Base-by-base conservation (phyloP, 1,140 invertebrate genomes). In the Cryptotermes secundus region DNA sequence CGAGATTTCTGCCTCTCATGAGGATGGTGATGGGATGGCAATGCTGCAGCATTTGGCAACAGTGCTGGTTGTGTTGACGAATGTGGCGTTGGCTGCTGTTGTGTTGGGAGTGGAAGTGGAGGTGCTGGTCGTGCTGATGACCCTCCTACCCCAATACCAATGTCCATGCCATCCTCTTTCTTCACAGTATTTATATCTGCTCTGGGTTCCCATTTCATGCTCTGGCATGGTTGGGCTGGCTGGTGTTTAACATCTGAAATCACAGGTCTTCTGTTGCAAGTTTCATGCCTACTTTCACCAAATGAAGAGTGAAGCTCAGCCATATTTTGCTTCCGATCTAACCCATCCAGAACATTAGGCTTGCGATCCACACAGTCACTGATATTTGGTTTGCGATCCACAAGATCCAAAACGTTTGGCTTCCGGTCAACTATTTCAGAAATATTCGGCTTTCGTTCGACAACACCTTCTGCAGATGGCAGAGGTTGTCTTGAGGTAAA, bases 41-140 rank as follows among this genome's bases (percentile, higher is more conserved):
- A 31, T n/a, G n/a, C 26, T 65, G 26, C 59, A 65, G 59, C n/a
- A 14, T 65, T 65, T 65, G 24, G 59, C n/a, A 65, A 12, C 59
- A 65, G 24, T n/a, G 59, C 6, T 65, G 59, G n/a, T 65, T 26
- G 59, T n/a, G 59, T 6, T 65, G 26, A 7, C n/a, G 59, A 2
- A n/a, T 14, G 59, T 31, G 22, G 59, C 1, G 59, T 4, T 65
- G 24, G 59, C n/a, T 65, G 59, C 59, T 65, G 59, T n/a, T 65
- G 59, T n/a, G 22, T 14, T 65, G 45, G 45, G 7, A 14, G 45
- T 49, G 16, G 45, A 12, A 14, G 45, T 38, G 79, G 84, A 82
- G 84, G 86, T 35, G 86, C 85, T 81, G 85, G 80, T 10, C 85
- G 83, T 34, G 85, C 85, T 85, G 85, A 85, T 45, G 81, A 45